phyloP scores from a whole-genome alignment of 2,797 vertebrate genomes.

The Heliangelus exortis region DNA sequence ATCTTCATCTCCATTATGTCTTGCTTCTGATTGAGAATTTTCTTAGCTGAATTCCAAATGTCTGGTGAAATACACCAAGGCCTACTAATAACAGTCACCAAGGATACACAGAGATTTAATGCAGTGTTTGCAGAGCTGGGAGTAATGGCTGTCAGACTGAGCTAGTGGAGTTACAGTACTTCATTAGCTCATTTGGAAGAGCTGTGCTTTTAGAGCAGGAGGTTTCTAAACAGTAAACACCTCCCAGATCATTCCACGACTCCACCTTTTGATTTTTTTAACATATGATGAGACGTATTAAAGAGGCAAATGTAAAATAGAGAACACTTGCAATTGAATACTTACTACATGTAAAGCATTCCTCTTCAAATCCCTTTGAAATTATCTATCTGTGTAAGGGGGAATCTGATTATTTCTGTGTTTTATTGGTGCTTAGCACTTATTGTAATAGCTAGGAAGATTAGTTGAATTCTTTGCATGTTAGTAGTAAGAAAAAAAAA shows the following conservation, averaged over 20 bases:
- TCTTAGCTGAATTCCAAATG: constrained; percentile 59
- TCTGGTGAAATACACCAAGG: constrained; percentile 51
- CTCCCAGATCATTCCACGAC: background rate
- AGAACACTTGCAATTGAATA: background rate
- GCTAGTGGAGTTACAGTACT: constrained; percentile 16
- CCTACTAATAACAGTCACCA: constrained; percentile 65
- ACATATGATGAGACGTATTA: background rate
- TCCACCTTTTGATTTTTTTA: background rate
- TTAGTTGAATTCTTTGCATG: background rate
- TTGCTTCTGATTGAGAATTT: constrained; percentile 36
- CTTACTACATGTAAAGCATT: background rate
- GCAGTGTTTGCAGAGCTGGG: constrained; percentile 36
- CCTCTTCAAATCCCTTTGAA: background rate
- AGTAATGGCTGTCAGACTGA: constrained; percentile 58
- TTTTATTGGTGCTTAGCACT: background rate
- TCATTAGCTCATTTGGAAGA: constrained; percentile 46
- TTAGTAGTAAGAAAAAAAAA: background rate
- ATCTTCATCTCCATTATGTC: constrained; percentile 4
- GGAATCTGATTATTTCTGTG: background rate
- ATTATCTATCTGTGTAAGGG: background rate
- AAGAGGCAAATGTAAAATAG: background rate
- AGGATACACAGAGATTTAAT: constrained; percentile 66
- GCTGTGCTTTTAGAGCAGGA: constrained; percentile 4
- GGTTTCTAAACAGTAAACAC: background rate
- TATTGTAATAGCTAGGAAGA: background rate